Percentiles rank a stretch among this genome's conserved stretches.
Evolutionary conservation across 2,113 vertebrate genomes (phyloP).

Genomic region (Mastomys coucha): DNA sequence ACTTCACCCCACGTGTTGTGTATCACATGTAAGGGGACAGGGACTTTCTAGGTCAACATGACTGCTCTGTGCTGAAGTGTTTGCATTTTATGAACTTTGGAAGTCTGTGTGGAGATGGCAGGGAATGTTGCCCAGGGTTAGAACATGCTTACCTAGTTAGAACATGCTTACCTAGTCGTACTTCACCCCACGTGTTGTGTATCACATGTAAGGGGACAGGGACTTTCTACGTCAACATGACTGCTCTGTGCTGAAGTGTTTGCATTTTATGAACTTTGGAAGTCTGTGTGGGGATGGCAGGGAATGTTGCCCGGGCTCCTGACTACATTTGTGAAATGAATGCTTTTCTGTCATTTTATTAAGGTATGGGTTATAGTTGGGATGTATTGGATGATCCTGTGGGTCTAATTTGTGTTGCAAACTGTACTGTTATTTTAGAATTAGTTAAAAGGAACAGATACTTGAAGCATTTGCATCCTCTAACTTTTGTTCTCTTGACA

Average conservation of each 20-base stretch:
- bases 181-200: not conserved
- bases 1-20: not conserved
- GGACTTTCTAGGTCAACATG: conserved; percentile 16
- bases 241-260: not conserved
- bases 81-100: conserved; percentile 6
- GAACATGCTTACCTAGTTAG: too few relatives aligned
- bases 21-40: not conserved
- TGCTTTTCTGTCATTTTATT: not conserved
- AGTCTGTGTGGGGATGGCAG: not conserved
- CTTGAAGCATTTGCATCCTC: conserved; percentile 26
- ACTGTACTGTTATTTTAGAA: conserved; percentile 45
- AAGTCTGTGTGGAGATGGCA: not conserved
- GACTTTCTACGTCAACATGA: conserved; percentile 23
- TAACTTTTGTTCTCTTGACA: not conserved
- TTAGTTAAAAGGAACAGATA: conserved; percentile 34
- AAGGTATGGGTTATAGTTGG: not conserved
- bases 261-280: conserved; percentile 15
- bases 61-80: not conserved
- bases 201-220: not conserved
- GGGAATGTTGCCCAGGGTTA: too few relatives aligned
- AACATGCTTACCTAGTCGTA: not conserved
- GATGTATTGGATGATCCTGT: not conserved
- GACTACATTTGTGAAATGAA: conserved; percentile 35
- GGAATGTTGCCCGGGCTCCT: not conserved
- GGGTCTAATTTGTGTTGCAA: conserved; percentile 23